These are phyloP conservation scores for Sebastes matsubarae DNA, from an alignment of 2,797 vertebrate genomes.

Conservation along the genomic window DNA sequence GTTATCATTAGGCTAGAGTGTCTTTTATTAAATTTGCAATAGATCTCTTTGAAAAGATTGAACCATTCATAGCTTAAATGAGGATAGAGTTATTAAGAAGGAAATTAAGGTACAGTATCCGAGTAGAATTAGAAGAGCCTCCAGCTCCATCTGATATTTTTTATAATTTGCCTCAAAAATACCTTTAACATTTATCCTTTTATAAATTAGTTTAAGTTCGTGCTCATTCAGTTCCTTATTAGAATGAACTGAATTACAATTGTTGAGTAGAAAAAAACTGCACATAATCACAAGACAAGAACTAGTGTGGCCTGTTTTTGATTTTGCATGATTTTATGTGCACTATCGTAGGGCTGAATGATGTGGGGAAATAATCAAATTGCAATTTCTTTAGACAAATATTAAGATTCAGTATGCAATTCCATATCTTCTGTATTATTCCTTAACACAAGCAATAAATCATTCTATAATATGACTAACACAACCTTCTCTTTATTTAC, in stretches of 20 bases:
- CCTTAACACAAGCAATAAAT: no score
- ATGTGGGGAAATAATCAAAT: not conserved
- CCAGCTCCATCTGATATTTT: not conserved
- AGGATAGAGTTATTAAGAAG: constrained; percentile 16
- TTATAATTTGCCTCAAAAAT: constrained; percentile 2
- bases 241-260: not conserved
- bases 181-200: not conserved
- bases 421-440: no score
- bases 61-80: constrained; percentile 24
- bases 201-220: not conserved
- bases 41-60: constrained; percentile 23
- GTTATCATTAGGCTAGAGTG: constrained; percentile 2
- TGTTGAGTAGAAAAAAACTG: not conserved
- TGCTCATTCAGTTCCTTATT: not conserved
- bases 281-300: not conserved
- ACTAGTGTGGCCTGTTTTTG: not conserved
- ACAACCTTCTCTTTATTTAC: no score
- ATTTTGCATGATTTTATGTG: not conserved
- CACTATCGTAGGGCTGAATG: not conserved
- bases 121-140: constrained; percentile 27
- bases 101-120: constrained; percentile 16
- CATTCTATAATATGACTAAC: no score
- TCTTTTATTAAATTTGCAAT: not conserved
- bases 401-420: no score
- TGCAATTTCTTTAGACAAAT: no score